Evolutionary conservation across 2,797 vertebrate genomes (phyloP).

Genomic region (Rhinatrema bivittatum): DNA sequence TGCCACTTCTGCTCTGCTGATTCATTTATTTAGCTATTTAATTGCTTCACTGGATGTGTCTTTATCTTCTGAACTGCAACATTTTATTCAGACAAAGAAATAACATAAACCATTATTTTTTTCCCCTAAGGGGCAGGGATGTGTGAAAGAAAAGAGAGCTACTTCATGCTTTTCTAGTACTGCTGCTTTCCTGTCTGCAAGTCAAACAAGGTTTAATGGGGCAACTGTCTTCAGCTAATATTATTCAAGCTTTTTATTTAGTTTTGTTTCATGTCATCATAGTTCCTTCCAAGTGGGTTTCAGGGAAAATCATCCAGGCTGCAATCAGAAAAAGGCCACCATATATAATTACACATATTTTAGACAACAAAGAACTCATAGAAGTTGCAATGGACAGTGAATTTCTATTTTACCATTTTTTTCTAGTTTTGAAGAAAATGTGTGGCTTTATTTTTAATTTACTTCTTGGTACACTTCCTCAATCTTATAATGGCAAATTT

Average conservation of each 20-base stretch:
- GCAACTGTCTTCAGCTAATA: slow-evolving; percentile 1
- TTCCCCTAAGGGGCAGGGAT: slow-evolving; percentile 44
- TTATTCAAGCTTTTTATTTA: not conserved
- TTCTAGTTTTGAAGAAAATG: too few species aligned
- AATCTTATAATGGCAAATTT: too few species aligned
- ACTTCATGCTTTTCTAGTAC: slow-evolving; percentile 22
- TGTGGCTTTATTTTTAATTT: too few species aligned
- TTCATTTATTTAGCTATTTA: slow-evolving; percentile 81
- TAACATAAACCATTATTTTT: slow-evolving; percentile 64
- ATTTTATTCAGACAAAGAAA: slow-evolving; percentile 73
- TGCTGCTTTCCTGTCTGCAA: slow-evolving; percentile 28
- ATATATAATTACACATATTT: too few species aligned
- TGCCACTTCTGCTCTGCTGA: slow-evolving; percentile 83
- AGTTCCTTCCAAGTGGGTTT: not conserved
- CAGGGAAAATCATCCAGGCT: not conserved
- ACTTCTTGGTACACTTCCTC: too few species aligned
- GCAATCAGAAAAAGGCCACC: not conserved
- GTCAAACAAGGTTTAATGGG: too few species aligned
- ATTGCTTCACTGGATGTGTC: slow-evolving; percentile 69
- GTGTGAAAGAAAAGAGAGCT: slow-evolving; percentile 27
- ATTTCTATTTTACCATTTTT: too few species aligned
- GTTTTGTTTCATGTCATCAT: not conserved
- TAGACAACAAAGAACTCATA: too few species aligned
- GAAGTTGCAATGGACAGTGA: too few species aligned
- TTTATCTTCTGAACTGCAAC: slow-evolving; percentile 70